phyloP scores from a whole-genome alignment of 2,888 invertebrate genomes.

The Cataglyphis altisquamis region DNA sequence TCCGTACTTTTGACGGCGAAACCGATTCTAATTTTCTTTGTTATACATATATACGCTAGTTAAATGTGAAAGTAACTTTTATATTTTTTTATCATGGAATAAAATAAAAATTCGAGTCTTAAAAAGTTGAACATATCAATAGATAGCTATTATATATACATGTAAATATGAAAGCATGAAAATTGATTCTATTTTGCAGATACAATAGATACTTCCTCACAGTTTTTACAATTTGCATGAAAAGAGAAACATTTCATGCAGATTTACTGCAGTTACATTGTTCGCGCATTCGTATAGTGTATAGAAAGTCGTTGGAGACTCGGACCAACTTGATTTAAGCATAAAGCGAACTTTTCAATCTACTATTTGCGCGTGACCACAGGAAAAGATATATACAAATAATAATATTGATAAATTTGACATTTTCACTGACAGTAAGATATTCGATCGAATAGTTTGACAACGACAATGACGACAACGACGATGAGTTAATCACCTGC shows the following conservation, averaged over 20 bases:
- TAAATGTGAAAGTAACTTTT: not conserved
- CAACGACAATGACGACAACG: slow-evolving; percentile 6
- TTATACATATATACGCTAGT: not conserved
- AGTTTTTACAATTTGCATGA: slow-evolving; percentile 5
- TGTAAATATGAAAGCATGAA: not conserved
- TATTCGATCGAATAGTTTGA: not conserved
- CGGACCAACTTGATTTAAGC: not conserved
- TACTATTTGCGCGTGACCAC: not conserved
- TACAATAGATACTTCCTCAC: slow-evolving; percentile 8
- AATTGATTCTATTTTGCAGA: slow-evolving; percentile 14
- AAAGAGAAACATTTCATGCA: slow-evolving; percentile 32
- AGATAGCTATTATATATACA: not conserved
- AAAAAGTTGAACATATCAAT: not conserved
- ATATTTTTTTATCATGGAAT: not conserved
- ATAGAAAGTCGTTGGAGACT: slow-evolving; percentile 36
- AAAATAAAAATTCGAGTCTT: not conserved
- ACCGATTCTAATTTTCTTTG: not conserved
- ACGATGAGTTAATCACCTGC: slow-evolving; percentile 29
- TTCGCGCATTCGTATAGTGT: slow-evolving; percentile 14
- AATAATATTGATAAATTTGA: slow-evolving; percentile 20
- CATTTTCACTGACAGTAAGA: slow-evolving; percentile 30
- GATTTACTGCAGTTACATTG: slow-evolving; percentile 12
- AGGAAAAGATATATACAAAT: not conserved
- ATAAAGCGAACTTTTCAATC: slow-evolving; percentile 34
- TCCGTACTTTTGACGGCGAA: not conserved